Evolutionary conservation across 2,113 vertebrate species (phyloP).

Genomic region (Hypocryptadius cinnamomeus): DNA sequence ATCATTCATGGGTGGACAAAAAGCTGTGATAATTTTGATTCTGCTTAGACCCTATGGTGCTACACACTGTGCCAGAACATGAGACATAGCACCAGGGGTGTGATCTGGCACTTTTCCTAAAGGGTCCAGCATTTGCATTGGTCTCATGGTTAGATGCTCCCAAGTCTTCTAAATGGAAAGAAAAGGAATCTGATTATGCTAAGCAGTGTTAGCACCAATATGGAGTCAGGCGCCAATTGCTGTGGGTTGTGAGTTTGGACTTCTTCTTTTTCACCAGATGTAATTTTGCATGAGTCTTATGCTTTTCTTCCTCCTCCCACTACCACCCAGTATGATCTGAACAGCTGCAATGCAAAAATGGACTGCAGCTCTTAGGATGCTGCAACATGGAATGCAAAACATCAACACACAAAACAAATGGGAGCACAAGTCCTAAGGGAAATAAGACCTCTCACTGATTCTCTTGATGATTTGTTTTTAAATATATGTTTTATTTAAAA

Average conservation of each 20-base stretch:
- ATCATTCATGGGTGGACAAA: slow-evolving; percentile 50
- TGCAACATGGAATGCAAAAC: slow-evolving; percentile 29
- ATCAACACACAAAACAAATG: slow-evolving; percentile 63
- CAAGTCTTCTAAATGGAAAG: slow-evolving; percentile 50
- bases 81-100: slow-evolving; percentile 77
- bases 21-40: slow-evolving; percentile 36
- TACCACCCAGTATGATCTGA: slow-evolving; percentile 48
- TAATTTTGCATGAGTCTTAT: background rate
- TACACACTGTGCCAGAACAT: slow-evolving; percentile 79
- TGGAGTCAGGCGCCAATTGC: slow-evolving; percentile 45
- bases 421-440: slow-evolving; percentile 52
- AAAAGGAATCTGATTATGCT: slow-evolving; percentile 30
- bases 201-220: slow-evolving; percentile 63
- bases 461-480: slow-evolving; percentile 52
- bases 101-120: slow-evolving; percentile 73
- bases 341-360: slow-evolving; percentile 50
- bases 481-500: slow-evolving; percentile 71
- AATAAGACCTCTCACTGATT: slow-evolving; percentile 66
- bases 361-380: slow-evolving; percentile 59
- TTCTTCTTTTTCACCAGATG: slow-evolving; percentile 29
- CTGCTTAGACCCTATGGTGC: slow-evolving; percentile 49
- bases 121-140: slow-evolving; percentile 67
- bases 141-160: slow-evolving; percentile 7
- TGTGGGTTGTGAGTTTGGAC: slow-evolving; percentile 2
- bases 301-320: slow-evolving; percentile 27